Base-by-base conservation (phyloP, 2,113 vertebrate species). In the Macquaria australasica region DNA sequence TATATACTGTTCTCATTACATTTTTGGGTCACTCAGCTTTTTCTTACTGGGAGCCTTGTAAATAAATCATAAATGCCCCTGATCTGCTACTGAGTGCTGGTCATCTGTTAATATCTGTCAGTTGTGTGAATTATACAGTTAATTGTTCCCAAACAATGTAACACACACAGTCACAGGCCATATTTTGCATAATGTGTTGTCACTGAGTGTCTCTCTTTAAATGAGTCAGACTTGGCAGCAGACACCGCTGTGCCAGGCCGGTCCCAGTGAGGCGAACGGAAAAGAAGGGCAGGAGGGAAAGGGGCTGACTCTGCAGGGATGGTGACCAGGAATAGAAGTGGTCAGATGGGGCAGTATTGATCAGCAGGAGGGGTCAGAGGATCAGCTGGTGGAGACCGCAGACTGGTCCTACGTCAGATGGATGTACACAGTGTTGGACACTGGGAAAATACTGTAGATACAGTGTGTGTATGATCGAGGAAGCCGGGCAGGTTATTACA, bases 1-100 rank as follows among this genome's bases (percentile, higher is more conserved):
- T 93, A 94, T 91, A 91, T 31, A 45, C 91, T 82, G 90, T 48
- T 87, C 94, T 94, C 87, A 87, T 94, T 93, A 91, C 37, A 59
- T 69, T 91, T 93, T 88, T 87, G 89, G 91, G 93, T 91, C 92
- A 84, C 73, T 73, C 88, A 50, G 81, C 75, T 90, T 92, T 92
- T 87, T 85, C 81, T 34, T 72, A 86, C 67, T 43, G 28, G 9
- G 62, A 79, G 37, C 37, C 64, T 86, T 81, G 1, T 88, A 62
- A 93, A 94, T 93, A 93, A 94, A 94, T 93, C 78, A 89, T 81
- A 83, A 81, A 82, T 58, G 74, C 80, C 85, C 79, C 76, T 79
- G 66, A 77, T 85, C 51, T 68, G 74, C 78, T 62, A 81, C 45
- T 50, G 28, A 68, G 70, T 51, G 48, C 28, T 73, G 68, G 81